Conservation (phyloP, 2,797 vertebrate genomes). For the Crenichthys baileyi region DNA sequence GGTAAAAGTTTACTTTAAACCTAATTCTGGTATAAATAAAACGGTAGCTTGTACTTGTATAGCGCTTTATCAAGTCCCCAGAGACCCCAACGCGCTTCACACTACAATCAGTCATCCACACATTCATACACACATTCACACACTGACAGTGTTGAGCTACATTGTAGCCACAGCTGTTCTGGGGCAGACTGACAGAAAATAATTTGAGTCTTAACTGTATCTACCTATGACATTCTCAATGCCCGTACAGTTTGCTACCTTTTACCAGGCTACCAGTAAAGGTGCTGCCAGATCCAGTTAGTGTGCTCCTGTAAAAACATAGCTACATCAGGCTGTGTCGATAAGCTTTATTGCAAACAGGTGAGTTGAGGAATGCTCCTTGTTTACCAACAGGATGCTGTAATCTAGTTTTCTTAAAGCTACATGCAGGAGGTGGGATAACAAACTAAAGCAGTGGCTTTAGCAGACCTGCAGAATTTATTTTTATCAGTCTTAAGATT, state of each 20-base stretch:
- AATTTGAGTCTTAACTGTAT: no score
- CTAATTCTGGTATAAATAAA: no score
- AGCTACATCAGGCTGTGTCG: constrained; percentile 38
- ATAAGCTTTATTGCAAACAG: constrained; percentile 56
- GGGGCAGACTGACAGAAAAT: no score
- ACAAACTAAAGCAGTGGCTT: neutral
- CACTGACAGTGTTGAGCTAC: no score
- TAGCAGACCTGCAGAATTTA: neutral
- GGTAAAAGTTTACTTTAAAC: no score
- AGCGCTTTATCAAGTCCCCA: no score
- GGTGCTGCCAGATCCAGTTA: constrained; percentile 31
- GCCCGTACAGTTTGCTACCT: neutral
- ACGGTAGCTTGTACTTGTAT: no score
- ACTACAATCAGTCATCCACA: no score
- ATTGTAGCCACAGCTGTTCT: no score
- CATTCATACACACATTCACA: no score
- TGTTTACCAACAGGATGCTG: constrained; percentile 44
- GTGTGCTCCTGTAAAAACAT: constrained; percentile 39
- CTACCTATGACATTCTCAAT: no score
- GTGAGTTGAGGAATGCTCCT: constrained; percentile 34
- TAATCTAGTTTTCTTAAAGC: constrained; percentile 45
- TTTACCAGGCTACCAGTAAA: constrained; percentile 1
- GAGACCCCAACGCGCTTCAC: no score
- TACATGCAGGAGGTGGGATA: constrained; percentile 32
- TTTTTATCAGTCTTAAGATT: neutral